Evolutionary conservation across 2,113 vertebrate genomes (phyloP).

Genomic region (Gopherus flavomarginatus): DNA sequence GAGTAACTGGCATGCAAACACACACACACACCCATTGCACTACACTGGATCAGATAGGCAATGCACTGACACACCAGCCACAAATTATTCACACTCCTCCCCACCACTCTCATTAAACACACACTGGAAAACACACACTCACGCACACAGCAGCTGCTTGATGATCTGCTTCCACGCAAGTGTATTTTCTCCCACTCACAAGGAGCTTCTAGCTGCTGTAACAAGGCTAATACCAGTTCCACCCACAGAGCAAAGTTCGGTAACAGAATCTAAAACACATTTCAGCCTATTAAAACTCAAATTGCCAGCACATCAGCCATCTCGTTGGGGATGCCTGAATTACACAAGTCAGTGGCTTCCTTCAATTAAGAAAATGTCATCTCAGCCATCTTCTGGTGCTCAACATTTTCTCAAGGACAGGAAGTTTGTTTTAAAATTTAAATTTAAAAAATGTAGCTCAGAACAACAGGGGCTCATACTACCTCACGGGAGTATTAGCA

Average conservation of each 20-base stretch:
- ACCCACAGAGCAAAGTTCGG: slow-evolving; percentile 54
- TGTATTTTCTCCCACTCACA: slow-evolving; percentile 6
- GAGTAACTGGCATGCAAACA: background rate
- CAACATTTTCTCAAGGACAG: background rate
- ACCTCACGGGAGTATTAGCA: background rate
- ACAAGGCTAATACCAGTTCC: slow-evolving; percentile 16
- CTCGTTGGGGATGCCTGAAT: slow-evolving; percentile 14
- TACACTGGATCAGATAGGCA: rapidly evolving
- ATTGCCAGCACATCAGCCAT: background rate
- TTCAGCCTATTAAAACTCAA: background rate
- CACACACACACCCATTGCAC: background rate
- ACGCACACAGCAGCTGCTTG: background rate
- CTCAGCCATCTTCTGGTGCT: background rate
- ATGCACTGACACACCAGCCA: background rate
- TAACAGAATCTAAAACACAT: background rate
- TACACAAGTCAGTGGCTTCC: slow-evolving; percentile 41
- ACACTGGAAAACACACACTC: background rate
- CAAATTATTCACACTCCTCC: background rate
- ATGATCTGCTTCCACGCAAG: background rate
- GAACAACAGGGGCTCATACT: background rate
- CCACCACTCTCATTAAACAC: background rate
- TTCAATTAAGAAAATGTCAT: background rate
- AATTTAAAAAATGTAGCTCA: background rate
- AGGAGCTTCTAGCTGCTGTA: slow-evolving; percentile 36
- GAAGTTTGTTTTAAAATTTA: background rate